These are phyloP conservation scores for Thyatira batis DNA, from an alignment of 2,888 invertebrate species.

Conservation along the genomic window DNA sequence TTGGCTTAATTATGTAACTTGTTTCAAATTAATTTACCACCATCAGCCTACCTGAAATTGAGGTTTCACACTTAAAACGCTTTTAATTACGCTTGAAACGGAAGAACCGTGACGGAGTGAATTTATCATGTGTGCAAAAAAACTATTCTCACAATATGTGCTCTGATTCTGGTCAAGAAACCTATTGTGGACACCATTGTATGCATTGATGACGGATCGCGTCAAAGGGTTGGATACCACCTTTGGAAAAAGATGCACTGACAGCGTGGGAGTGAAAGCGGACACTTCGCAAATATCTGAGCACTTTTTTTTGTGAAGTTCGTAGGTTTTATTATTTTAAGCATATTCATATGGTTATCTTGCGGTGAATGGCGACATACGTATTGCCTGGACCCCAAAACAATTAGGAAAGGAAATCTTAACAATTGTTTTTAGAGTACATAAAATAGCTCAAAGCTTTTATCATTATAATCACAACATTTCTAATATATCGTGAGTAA, in stretches of 20 bases:
- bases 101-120: conserved; percentile 35
- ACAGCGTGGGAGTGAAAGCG: conserved; percentile 73
- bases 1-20: not conserved
- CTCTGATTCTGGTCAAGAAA: conserved; percentile 75
- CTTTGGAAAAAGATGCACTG: conserved; percentile 59
- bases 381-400: too few species aligned
- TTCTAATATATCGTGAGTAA: conserved; percentile 10
- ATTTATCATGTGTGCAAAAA: conserved; percentile 48
- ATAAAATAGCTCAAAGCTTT: not conserved
- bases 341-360: too few species aligned
- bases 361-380: too few species aligned
- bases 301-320: not conserved
- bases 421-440: too few species aligned
- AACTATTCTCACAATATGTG: conserved; percentile 58
- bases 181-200: conserved; percentile 67
- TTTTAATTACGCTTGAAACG: conserved; percentile 15
- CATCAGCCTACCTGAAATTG: not conserved
- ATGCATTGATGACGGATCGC: conserved; percentile 47
- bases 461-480: conserved; percentile 2
- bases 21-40: too few species aligned
- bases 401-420: too few species aligned
- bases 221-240: conserved; percentile 73
- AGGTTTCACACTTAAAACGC: not conserved
- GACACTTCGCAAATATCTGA: not conserved
- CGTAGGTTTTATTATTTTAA: too few species aligned